phyloP scores from a whole-genome alignment of 2,888 invertebrate species.

The Drosophila mulleri region DNA sequence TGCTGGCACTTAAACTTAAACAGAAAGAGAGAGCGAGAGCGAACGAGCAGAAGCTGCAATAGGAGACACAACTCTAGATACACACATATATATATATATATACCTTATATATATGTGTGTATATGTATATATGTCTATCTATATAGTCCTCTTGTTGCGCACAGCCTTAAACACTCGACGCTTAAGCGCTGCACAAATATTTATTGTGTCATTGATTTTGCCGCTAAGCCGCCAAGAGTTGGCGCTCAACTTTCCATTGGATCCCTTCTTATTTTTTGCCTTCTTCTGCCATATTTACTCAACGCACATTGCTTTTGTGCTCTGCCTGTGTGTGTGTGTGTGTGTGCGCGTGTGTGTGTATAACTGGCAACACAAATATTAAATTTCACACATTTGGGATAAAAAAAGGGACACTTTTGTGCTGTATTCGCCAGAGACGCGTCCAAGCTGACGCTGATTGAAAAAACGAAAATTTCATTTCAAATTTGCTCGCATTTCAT shows the following conservation, averaged over 20 bases:
- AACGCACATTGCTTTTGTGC: slow-evolving; percentile 43
- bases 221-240: slow-evolving; percentile 72
- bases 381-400: slow-evolving; percentile 63
- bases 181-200: slow-evolving; percentile 79
- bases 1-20: slow-evolving; percentile 45
- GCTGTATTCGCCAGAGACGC: slow-evolving; percentile 37
- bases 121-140: slow-evolving; percentile 32
- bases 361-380: slow-evolving; percentile 69
- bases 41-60: slow-evolving; percentile 21
- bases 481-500: slow-evolving; percentile 13
- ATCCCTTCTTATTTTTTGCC: slow-evolving; percentile 25
- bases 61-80: slow-evolving; percentile 12
- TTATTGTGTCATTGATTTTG: slow-evolving; percentile 81
- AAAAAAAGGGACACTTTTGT: slow-evolving; percentile 39
- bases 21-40: slow-evolving; percentile 8
- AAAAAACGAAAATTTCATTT: slow-evolving; percentile 49
- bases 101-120: slow-evolving; percentile 11
- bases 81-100: slow-evolving; percentile 11
- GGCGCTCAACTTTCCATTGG: slow-evolving; percentile 58
- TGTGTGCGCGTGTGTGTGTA: slow-evolving; percentile 15
- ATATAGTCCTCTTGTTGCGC: slow-evolving; percentile 56
- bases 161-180: slow-evolving; percentile 68
- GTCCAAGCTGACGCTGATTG: slow-evolving; percentile 50
- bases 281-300: slow-evolving; percentile 43
- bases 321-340: slow-evolving; percentile 2